These are phyloP conservation scores for Ectemnius cavifrons DNA, from an alignment of 2,888 invertebrate species.

Conservation along the genomic window DNA sequence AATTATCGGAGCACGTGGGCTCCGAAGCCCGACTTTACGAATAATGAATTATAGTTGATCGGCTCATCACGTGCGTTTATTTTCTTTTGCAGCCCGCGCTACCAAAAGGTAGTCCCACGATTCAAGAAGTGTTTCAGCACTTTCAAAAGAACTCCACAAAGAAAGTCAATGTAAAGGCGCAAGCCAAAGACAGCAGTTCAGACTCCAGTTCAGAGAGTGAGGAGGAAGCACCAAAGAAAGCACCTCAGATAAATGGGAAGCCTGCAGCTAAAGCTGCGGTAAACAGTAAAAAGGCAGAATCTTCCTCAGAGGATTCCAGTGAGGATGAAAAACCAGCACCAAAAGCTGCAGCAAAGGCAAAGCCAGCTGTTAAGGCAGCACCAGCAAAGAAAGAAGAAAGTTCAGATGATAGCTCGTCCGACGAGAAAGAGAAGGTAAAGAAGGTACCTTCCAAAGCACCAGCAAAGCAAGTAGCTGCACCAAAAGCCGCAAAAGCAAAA, in stretches of 20 bases:
- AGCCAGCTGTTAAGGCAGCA: constrained; percentile 44
- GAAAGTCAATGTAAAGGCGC: constrained; percentile 76
- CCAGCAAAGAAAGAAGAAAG: constrained; percentile 68
- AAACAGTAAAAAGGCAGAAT: constrained; percentile 53
- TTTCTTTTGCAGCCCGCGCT: constrained; percentile 80
- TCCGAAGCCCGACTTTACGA: not conserved
- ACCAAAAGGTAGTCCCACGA: constrained; percentile 83
- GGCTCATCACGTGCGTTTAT: constrained; percentile 1
- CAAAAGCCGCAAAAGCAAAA: constrained; percentile 50
- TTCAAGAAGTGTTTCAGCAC: constrained; percentile 82
- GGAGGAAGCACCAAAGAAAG: constrained; percentile 63
- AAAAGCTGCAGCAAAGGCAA: constrained; percentile 57
- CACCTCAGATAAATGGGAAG: constrained; percentile 65
- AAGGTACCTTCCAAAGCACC: constrained; percentile 38
- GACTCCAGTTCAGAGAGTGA: constrained; percentile 75
- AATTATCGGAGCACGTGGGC: not conserved
- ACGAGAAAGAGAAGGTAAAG: constrained; percentile 38
- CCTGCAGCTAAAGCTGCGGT: constrained; percentile 38
- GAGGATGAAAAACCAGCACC: constrained; percentile 63
- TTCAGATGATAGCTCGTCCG: constrained; percentile 71
- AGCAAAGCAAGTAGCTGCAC: constrained; percentile 36
- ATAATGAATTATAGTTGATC: constrained; percentile 2
- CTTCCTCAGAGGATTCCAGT: constrained; percentile 66
- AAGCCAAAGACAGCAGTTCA: constrained; percentile 69
- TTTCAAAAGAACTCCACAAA: constrained; percentile 80